Percentiles rank a stretch among this genome's conserved stretches.
These are phyloP conservation scores for Macaca fascicularis DNA, from an alignment of 2,113 vertebrate genomes.

Conservation along the genomic window T2T-MFA8v1.1 NC_088378.1:115203501-115204000, in stretches of 20 bases:
- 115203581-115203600: constrained; percentile 91
- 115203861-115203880: constrained; percentile 96
- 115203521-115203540: constrained; percentile 93
- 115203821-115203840: constrained; percentile 64
- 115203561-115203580: constrained; percentile 93
- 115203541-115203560: constrained; percentile 92
- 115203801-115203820: not conserved
- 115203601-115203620: constrained; percentile 96
- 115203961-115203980: not conserved
- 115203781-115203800: constrained; percentile 45
- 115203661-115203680: constrained; percentile 73
- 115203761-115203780: constrained; percentile 55
- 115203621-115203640: constrained; percentile 94
- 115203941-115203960: constrained; percentile 88
- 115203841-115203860: constrained; percentile 95
- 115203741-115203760: constrained; percentile 31
- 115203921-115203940: constrained; percentile 92
- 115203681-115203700: constrained; percentile 59
- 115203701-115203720: constrained; percentile 65
- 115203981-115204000: not conserved
- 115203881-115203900: constrained; percentile 94
- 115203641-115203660: constrained; percentile 96
- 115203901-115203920: constrained; percentile 90
- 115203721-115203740: constrained; percentile 68
- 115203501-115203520: constrained; percentile 73